Evolutionary conservation across 2,797 vertebrate genomes (phyloP).

Genomic region (Cichlasoma orientale): DNA sequence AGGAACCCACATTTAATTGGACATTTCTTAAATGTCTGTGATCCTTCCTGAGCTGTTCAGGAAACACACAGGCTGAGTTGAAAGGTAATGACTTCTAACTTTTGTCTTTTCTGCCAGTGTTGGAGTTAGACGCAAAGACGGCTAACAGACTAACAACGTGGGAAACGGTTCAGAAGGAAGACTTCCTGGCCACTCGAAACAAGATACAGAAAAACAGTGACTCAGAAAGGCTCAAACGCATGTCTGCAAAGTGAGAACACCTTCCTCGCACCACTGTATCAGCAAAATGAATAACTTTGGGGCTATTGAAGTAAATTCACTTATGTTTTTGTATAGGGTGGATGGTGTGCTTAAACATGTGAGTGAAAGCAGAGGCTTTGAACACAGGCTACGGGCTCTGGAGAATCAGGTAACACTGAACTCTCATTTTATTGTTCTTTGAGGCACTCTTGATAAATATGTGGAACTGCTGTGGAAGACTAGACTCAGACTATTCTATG

Average conservation of each 20-base stretch:
- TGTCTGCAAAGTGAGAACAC: conserved; percentile 84
- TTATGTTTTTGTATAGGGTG: conserved; percentile 39
- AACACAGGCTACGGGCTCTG: conserved; percentile 79
- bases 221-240: conserved; percentile 86
- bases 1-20: neutral
- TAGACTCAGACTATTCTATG: neutral
- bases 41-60: neutral
- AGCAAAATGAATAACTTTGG: neutral
- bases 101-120: conserved; percentile 61
- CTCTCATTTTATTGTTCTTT: neutral
- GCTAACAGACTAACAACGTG: conserved; percentile 84
- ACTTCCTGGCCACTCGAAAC: conserved; percentile 80
- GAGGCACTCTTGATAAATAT: neutral
- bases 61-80: too few species aligned
- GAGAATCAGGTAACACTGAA: conserved; percentile 81
- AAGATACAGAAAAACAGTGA: conserved; percentile 85
- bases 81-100: too few species aligned
- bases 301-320: neutral
- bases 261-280: neutral
- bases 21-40: neutral
- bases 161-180: conserved; percentile 91
- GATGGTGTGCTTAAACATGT: conserved; percentile 85
- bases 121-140: conserved; percentile 70
- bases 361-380: conserved; percentile 82
- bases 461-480: neutral